These are phyloP conservation scores for Chaetodon trifascialis DNA, from an alignment of 2,113 vertebrate species.

Conservation along the genomic window DNA sequence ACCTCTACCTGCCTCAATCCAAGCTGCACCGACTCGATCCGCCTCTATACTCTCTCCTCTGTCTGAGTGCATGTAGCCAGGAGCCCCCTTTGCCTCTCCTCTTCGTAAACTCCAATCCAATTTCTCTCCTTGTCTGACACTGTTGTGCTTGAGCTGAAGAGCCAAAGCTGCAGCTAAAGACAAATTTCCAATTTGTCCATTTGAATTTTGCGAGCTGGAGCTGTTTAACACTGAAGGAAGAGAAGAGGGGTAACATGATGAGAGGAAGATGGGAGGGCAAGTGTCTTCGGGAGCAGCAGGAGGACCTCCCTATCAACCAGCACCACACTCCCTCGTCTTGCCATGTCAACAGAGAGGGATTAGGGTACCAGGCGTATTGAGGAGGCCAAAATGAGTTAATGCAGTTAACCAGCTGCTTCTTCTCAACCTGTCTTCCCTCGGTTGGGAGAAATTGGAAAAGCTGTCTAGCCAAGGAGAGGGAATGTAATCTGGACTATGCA, in stretches of 20 bases:
- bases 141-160: slow-evolving; percentile 46
- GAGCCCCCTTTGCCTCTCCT: slow-evolving; percentile 20
- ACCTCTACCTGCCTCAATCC: slow-evolving; percentile 57
- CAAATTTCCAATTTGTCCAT: slow-evolving; percentile 67
- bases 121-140: slow-evolving; percentile 43
- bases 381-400: slow-evolving; percentile 75
- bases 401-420: slow-evolving; percentile 75
- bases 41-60: slow-evolving; percentile 30
- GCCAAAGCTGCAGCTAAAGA: slow-evolving; percentile 59
- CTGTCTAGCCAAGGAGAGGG: slow-evolving; percentile 69
- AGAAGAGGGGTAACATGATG: slow-evolving; percentile 61
- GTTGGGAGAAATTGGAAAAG: slow-evolving; percentile 79
- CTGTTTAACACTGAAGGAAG: slow-evolving; percentile 45
- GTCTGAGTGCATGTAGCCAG: slow-evolving; percentile 15
- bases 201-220: slow-evolving; percentile 57
- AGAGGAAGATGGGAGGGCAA: slow-evolving; percentile 74
- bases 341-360: slow-evolving; percentile 80
- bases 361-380: slow-evolving; percentile 66
- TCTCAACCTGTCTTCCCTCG: slow-evolving; percentile 73
- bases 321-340: slow-evolving; percentile 68
- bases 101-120: slow-evolving; percentile 30
- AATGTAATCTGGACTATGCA: slow-evolving; percentile 83
- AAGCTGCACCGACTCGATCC: slow-evolving; percentile 31
- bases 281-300: slow-evolving; percentile 69
- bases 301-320: slow-evolving; percentile 77